A percentile compares a stretch with the other conserved stretches of the same genome.
Evolutionary conservation across 2,888 invertebrate species (phyloP).

Genomic region (Coleophora flavipennella): DNA sequence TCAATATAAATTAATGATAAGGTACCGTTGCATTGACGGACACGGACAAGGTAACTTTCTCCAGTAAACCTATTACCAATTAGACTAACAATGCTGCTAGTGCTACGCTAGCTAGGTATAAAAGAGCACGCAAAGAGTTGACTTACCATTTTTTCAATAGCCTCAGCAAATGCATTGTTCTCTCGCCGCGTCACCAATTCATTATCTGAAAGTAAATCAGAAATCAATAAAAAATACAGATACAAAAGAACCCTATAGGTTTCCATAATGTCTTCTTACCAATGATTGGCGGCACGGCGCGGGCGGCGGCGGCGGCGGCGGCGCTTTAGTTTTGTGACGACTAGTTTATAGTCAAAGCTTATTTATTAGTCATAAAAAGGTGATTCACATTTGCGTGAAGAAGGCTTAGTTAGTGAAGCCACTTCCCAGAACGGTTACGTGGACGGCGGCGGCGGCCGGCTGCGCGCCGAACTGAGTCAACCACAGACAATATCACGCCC

Average conservation of each 20-base stretch:
- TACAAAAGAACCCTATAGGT: background rate
- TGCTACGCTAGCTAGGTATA: background rate
- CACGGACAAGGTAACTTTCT: conserved; percentile 4
- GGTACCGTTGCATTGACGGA: background rate
- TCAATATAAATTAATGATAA: conserved; percentile 1
- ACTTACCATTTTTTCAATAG: conserved; percentile 32
- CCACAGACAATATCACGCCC: conserved; percentile 13
- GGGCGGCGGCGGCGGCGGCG: no score
- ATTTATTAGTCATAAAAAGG: conserved; percentile 3
- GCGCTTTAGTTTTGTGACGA: no score
- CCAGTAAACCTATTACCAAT: background rate
- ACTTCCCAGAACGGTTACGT: conserved; percentile 35
- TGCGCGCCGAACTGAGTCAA: conserved; percentile 47
- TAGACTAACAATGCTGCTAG: background rate
- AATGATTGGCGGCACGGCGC: no score
- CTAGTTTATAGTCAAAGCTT: background rate
- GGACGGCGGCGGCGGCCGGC: conserved; percentile 42
- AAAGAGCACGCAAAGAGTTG: conserved; percentile 5
- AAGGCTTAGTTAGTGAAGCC: conserved; percentile 21
- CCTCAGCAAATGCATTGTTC: conserved; percentile 28
- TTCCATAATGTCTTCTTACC: no score
- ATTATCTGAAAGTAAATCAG: conserved; percentile 22
- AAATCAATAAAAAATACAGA: background rate
- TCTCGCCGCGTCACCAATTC: conserved; percentile 3
- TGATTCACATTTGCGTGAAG: conserved; percentile 32